A percentile compares a stretch with the other conserved stretches of the same genome.
phyloP scores from a whole-genome alignment of 2,888 invertebrate species.

The Caenorhabditis sp. region DNA sequence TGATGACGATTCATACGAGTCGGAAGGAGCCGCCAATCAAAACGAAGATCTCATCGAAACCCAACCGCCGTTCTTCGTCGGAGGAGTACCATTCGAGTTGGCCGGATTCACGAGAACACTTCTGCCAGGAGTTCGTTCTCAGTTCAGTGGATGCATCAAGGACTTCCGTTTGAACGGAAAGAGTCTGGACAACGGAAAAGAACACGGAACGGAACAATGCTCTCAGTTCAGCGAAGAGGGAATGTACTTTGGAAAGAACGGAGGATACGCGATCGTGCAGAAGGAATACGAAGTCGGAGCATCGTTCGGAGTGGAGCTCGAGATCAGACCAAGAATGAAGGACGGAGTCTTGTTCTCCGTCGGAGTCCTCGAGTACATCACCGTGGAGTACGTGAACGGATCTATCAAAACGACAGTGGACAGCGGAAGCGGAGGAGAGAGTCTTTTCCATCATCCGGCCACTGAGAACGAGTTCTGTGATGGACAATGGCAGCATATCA shows the following conservation, averaged over 20 bases:
- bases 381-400: slow-evolving; percentile 86
- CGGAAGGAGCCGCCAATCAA: slow-evolving; percentile 65
- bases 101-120: slow-evolving; percentile 57
- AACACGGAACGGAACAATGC: slow-evolving; percentile 76
- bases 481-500: slow-evolving; percentile 93
- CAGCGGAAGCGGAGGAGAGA: slow-evolving; percentile 85
- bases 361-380: slow-evolving; percentile 84
- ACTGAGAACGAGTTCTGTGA: slow-evolving; percentile 86
- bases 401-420: slow-evolving; percentile 70
- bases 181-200: slow-evolving; percentile 66
- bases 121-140: slow-evolving; percentile 67
- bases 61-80: slow-evolving; percentile 79
- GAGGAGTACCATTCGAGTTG: slow-evolving; percentile 79
- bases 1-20: slow-evolving; percentile 78
- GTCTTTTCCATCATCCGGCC: slow-evolving; percentile 74
- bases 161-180: slow-evolving; percentile 79
- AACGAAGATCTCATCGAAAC: slow-evolving; percentile 77
- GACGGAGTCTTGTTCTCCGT: slow-evolving; percentile 76
- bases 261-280: slow-evolving; percentile 80
- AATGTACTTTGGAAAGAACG: slow-evolving; percentile 80
- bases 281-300: slow-evolving; percentile 65
- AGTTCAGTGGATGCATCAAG: slow-evolving; percentile 80
- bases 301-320: slow-evolving; percentile 74
- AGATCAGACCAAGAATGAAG: slow-evolving; percentile 74
- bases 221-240: slow-evolving; percentile 79